Conservation (phyloP, 1,140 invertebrate genomes). For the Heliconius himera region DNA sequence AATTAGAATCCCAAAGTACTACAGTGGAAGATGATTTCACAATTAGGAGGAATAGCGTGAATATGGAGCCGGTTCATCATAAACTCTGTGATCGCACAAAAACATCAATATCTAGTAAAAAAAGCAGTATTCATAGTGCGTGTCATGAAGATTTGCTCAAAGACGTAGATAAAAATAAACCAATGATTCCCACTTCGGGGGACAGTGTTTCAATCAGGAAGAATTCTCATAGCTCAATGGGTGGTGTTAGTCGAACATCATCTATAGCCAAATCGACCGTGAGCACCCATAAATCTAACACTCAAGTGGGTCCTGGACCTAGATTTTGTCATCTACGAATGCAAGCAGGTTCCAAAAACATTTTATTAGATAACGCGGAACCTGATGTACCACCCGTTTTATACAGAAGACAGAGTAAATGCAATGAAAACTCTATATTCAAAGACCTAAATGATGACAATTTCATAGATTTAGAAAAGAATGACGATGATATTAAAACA, state of each 20-base stretch:
- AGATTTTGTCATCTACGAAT: constrained; percentile 87
- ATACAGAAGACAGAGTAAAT: constrained; percentile 83
- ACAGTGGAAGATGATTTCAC: constrained; percentile 61
- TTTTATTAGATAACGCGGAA: constrained; percentile 88
- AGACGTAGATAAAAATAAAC: constrained; percentile 60
- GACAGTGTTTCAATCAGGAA: constrained; percentile 61
- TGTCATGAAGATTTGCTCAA: constrained; percentile 60
- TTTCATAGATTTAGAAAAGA: constrained; percentile 69
- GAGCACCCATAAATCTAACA: constrained; percentile 75
- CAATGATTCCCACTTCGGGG: constrained; percentile 47
- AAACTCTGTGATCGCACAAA: constrained; percentile 82
- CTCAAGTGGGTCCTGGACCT: constrained; percentile 82
- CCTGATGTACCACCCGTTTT: constrained; percentile 85
- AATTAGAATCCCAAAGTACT: constrained; percentile 50
- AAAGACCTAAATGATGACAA: constrained; percentile 73
- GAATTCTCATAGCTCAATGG: constrained; percentile 77
- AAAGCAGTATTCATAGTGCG: constrained; percentile 67
- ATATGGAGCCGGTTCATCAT: constrained; percentile 83
- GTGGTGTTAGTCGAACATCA: constrained; percentile 74
- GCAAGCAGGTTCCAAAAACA: constrained; percentile 89
- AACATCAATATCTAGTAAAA: constrained; percentile 69
- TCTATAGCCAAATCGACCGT: constrained; percentile 76
- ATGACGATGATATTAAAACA: constrained; percentile 54
- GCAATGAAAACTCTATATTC: constrained; percentile 74
- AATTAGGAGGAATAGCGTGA: constrained; percentile 59